Evolutionary conservation across 2,888 invertebrate genomes (phyloP), one percentile per base, ranked within the genome.

Genomic region (Acleris literana): DNA sequence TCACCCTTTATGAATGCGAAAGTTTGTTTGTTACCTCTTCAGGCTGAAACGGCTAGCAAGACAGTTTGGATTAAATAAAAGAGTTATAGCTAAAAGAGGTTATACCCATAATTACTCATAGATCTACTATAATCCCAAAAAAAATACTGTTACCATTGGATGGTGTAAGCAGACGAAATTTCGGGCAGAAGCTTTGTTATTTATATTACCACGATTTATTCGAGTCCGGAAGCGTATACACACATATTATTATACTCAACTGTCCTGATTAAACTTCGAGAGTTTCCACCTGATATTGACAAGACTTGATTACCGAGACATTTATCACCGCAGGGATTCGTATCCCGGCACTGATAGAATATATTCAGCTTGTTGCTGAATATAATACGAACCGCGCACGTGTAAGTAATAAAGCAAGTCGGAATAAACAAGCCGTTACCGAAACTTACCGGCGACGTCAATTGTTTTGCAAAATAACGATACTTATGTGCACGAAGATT

Each of bases 391-490:
- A 33, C 29, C 60, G 55, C 44, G 17, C 65, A 61, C 22, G 44
- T 22, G 61, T 58, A 68, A 65, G 67, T 63, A 70, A 68, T 68
- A 62, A 69, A 67, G 71, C 67, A 55, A 66, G 49, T 52, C 52
- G 57, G 64, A 66, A 69, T 72, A 70, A 68, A 68, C 69, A 66
- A 64, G 55, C 68, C 67, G 56, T 56, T 65, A 51, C 64, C 57
- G 63, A 58, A 65, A 63, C 61, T 62, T 68, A 67, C 63, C 49
- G 59, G 59, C 65, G 64, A 68, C 64, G 69, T 67, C 64, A 69
- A 72, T 72, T 74, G 73, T 76, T 69, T 73, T 70, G 59, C 57
- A 65, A 72, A 72, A 75, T 76, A 70, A 75, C 71, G 71, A 74
- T 71, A 70, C 70, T 72, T 73, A 73, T 73, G 70, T 72, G 25